Evolutionary conservation across 2,888 invertebrate species (phyloP), one percentile per base, ranked within the genome.

Genomic region (Oligia fasciuncula): DNA sequence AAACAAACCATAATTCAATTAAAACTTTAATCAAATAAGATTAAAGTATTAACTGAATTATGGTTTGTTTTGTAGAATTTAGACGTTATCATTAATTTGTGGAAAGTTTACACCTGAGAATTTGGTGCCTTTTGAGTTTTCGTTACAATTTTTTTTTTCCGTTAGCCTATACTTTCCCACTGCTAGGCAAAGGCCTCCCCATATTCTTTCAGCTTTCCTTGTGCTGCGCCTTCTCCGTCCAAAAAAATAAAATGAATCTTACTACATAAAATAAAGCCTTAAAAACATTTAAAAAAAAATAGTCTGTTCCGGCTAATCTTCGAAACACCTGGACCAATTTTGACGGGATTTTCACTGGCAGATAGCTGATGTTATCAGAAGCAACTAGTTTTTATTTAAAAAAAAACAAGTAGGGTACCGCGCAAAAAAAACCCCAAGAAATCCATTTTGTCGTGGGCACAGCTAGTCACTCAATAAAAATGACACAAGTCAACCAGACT

Each of bases 401-500:
- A 2, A 19, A 19, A 19, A 54, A 19, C 6, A 19, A 54, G 8
- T 54, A 54, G 3, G 8, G 54, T 19, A 2, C 6, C 19, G 8
- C 54, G 19, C 54, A 57, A 57, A 23, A 57, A 19, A 57, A 57
- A 57, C 23, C 3, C 23, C 23, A 54, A 23, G 54, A 54, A 57
- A 57, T 23, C 23, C 3, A 29, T 29, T 29, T 29, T 29, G 29
- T 57, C 54, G 43, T 43, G 43, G 9, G 8, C 49, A 23, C 23
- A 9, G 23, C 4, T 29, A 13, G 60, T 62, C 35, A 69, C 23
- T 35, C 17, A 77, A 70, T 71, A 80, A 68, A 71, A 71, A 62
- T 67, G n/a, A 14, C 43, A 57, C n/a, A 63, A 68, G 46, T n/a
- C 70, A 73, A 76, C 85, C 73, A 84, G 63, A 82, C 81, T 85